Conservation (phyloP, 1,140 invertebrate species). For the Wasmannia auropunctata region DNA sequence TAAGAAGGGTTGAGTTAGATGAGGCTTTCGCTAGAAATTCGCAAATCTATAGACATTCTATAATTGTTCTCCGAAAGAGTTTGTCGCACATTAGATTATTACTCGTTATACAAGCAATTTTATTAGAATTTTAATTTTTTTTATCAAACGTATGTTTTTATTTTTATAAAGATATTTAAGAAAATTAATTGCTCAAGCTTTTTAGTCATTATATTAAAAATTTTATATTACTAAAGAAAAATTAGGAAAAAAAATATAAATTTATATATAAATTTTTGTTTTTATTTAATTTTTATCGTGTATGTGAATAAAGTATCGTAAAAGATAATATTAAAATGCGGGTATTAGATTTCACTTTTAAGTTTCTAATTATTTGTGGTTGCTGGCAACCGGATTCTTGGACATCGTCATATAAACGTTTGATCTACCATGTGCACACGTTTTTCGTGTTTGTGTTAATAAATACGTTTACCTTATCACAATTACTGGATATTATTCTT, state of each 20-base stretch:
- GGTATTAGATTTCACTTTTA: constrained; percentile 48
- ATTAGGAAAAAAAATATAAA: not conserved
- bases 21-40: not conserved
- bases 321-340: constrained; percentile 19
- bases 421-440: not conserved
- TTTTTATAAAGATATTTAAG: not conserved
- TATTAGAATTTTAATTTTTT: not conserved
- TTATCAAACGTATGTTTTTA: not conserved
- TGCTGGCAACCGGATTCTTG: constrained; percentile 42
- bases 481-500: constrained; percentile 36
- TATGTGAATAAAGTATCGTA: not conserved
- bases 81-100: not conserved
- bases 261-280: not conserved
- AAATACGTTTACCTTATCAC: constrained; percentile 11
- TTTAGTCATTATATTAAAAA: not conserved
- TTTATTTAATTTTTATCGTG: not conserved
- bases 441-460: constrained; percentile 16
- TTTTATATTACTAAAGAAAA: not conserved
- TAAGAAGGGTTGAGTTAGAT: not conserved
- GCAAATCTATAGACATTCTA: constrained; percentile 19
- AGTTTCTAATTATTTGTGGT: constrained; percentile 38
- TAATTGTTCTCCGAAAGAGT: not conserved
- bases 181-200: constrained; percentile 2
- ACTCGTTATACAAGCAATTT: not conserved
- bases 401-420: not conserved